These are phyloP conservation scores for Cephus runcator DNA, from an alignment of 2,888 invertebrate species.

Conservation along the genomic window DNA sequence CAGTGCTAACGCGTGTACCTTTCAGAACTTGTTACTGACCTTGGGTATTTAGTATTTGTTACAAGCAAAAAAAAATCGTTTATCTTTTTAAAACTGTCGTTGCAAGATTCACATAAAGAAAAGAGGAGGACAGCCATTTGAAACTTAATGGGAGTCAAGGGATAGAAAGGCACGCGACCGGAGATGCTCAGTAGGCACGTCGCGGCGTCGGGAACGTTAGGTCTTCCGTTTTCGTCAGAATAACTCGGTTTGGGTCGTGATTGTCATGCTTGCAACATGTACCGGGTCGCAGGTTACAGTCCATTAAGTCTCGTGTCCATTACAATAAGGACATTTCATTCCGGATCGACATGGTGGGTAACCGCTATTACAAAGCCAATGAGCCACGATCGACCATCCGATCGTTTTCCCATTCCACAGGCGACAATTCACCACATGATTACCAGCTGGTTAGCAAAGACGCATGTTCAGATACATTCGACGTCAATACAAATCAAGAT, in stretches of 20 bases:
- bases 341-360: conserved; percentile 53
- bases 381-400: conserved; percentile 54
- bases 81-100: neutral
- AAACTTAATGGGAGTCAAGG: conserved; percentile 38
- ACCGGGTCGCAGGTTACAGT: conserved; percentile 47
- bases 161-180: conserved; percentile 63
- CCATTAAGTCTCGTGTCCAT: conserved; percentile 56
- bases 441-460: neutral
- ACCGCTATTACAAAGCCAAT: conserved; percentile 64
- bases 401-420: conserved; percentile 50
- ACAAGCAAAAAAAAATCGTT: neutral
- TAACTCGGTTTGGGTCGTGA: conserved; percentile 52
- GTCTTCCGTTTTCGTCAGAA: conserved; percentile 51
- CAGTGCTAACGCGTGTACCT: neutral
- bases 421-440: conserved; percentile 26
- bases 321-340: conserved; percentile 56
- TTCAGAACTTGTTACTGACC: neutral
- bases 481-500: conserved; percentile 16
- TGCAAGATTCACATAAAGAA: neutral
- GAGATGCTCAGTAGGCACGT: conserved; percentile 61
- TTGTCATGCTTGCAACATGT: neutral
- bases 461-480: neutral
- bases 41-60: neutral
- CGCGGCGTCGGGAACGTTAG: conserved; percentile 54
- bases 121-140: conserved; percentile 23